Conservation (phyloP, 2,888 invertebrate genomes). For the Dynastes maya region DNA sequence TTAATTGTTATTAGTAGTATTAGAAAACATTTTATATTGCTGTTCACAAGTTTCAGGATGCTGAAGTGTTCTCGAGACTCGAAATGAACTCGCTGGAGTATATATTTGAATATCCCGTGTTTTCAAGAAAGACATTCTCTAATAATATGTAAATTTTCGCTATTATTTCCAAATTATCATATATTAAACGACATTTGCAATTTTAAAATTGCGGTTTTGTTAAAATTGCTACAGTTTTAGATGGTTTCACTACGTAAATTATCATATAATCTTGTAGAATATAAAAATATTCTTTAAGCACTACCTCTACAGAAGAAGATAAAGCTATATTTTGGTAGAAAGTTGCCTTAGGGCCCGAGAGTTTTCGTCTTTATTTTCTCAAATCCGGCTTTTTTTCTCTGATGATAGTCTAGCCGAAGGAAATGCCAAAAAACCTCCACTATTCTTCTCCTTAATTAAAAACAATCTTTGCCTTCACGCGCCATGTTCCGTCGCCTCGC, state of each 20-base stretch:
- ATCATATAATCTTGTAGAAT: neutral
- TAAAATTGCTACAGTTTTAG: neutral
- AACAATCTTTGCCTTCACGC: conserved; percentile 30
- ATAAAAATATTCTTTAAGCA: neutral
- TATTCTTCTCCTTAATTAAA: conserved; percentile 42
- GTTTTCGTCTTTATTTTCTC: neutral
- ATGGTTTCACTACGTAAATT: no score
- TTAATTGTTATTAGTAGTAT: no score
- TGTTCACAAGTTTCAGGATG: no score
- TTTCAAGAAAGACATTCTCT: neutral
- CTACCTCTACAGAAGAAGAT: no score
- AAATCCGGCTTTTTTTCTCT: neutral
- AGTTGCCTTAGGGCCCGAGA: neutral
- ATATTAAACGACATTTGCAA: conserved; percentile 7
- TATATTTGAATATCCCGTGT: no score
- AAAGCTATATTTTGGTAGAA: no score
- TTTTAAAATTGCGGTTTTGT: neutral
- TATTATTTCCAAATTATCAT: conserved; percentile 10
- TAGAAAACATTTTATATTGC: no score
- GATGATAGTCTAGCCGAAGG: neutral
- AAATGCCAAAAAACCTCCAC: conserved; percentile 15
- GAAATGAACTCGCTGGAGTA: no score
- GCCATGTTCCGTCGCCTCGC: neutral
- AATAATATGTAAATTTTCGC: conserved; percentile 13
- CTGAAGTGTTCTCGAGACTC: no score